phyloP scores from a whole-genome alignment of 2,113 vertebrate species.

The Corythornis vintsioides region DNA sequence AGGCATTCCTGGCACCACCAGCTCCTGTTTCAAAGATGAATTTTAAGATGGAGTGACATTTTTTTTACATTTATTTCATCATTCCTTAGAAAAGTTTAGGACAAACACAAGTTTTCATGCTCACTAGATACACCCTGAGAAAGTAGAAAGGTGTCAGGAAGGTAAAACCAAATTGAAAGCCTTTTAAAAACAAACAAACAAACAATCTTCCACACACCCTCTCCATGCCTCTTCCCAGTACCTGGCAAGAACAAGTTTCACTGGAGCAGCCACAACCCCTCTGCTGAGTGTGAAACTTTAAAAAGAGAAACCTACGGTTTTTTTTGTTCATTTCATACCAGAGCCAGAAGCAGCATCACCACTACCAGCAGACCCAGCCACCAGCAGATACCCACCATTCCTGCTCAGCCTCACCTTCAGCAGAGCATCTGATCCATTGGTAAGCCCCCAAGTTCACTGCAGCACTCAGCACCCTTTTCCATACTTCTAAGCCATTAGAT shows the following conservation, averaged over 20 bases:
- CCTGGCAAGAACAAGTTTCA: not conserved
- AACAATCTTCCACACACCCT: not conserved
- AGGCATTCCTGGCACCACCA: not conserved
- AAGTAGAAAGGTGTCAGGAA: not conserved
- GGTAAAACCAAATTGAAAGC: not conserved
- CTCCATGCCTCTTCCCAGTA: not conserved
- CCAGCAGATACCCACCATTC: not conserved
- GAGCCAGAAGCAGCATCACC: not conserved
- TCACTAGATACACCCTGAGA: not conserved
- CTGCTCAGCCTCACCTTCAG: not conserved
- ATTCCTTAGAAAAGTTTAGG: not conserved
- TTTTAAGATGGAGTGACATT: not conserved
- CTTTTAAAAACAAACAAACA: not conserved
- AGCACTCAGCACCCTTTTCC: not conserved
- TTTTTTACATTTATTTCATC: not conserved
- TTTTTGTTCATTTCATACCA: not conserved
- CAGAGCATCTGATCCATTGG: not conserved
- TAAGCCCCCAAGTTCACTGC: not conserved
- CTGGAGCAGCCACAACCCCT: not conserved
- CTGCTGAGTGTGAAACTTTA: not conserved
- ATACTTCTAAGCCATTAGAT: not conserved
- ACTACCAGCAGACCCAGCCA: not conserved
- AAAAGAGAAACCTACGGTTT: not conserved
- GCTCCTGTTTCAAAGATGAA: not conserved
- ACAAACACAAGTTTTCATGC: not conserved